Evolutionary conservation across 2,113 vertebrate genomes (phyloP), one percentile per base, ranked within the genome.

Genomic region (Fukomys damarensis): DNA sequence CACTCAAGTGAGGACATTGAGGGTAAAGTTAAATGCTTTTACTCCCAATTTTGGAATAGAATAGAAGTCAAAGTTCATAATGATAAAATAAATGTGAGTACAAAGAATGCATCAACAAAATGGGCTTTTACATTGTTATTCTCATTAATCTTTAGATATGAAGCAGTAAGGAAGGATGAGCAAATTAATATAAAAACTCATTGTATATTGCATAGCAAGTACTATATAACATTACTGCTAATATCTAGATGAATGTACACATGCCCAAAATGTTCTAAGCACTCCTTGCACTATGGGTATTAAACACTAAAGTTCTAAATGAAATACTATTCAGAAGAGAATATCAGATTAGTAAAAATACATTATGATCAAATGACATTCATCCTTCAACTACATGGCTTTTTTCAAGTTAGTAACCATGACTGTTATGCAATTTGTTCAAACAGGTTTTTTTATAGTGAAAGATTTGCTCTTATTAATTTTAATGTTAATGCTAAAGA

Each of bases 1-100:
- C 1, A 46, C 0, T 26, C 26, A 2, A 0, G 14, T 43, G 6
- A 79, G 52, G n/a, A 82, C 11, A 26, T 12, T 52, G 22, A 1
- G 63, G 12, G 28, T 3, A 91, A 54, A 43, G 49, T 59, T 63
- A n/a, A n/a, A 0, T 61, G 10, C 10, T 46, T 61, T 81, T 91
- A 74, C 5, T 59, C 8, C 54, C 26, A 30, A 86, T 56, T 63
- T 93, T 59, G 20, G 22, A 59, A 88, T 17, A 92, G 3, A 6
- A 54, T 74, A 19, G 26, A 52, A 54, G 16, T 32, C 0, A 26
- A 54, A 63, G 0, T 81, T 49, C 46, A 3, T 63, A 22, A 38
- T 43, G 17, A 26, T 8, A 61, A 5, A 80, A 56, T 54, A 24
- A 63, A 79, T 70, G 1, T 32, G n/a, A 22, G 30, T 79, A 65